These are phyloP conservation scores for Polydrusus cervinus DNA, from an alignment of 2,888 invertebrate genomes.

Conservation along the genomic window DNA sequence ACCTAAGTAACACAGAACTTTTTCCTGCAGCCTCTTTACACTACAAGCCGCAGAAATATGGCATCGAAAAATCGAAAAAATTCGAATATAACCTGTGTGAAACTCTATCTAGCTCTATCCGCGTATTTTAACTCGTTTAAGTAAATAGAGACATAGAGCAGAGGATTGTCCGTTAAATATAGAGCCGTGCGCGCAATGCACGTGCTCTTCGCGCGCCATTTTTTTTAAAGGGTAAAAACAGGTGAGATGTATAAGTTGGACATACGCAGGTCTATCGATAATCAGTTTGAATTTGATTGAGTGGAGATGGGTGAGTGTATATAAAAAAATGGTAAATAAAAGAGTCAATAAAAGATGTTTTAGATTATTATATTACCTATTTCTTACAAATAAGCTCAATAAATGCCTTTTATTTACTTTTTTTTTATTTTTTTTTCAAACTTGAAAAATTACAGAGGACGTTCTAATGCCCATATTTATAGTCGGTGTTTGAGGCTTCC, in stretches of 20 bases:
- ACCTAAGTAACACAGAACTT: constrained; percentile 46
- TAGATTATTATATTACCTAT: background rate
- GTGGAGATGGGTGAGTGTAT: background rate
- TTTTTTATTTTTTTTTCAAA: too few relatives aligned
- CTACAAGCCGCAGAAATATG: constrained; percentile 45
- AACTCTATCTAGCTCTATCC: constrained; percentile 58
- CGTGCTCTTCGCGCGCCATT: constrained; percentile 68
- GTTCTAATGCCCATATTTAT: too few relatives aligned
- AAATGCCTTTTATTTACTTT: too few relatives aligned
- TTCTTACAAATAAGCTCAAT: too few relatives aligned
- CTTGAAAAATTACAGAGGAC: too few relatives aligned
- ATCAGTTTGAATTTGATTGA: constrained; percentile 2
- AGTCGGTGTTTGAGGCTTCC: too few relatives aligned
- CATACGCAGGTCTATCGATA: constrained; percentile 59
- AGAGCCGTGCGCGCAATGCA: constrained; percentile 73
- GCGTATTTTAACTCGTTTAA: constrained; percentile 60
- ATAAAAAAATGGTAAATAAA: constrained; percentile 2
- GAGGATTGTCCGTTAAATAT: constrained; percentile 51
- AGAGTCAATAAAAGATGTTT: background rate
- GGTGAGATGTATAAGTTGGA: constrained; percentile 68
- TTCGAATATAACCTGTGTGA: constrained; percentile 68
- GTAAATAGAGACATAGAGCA: constrained; percentile 46
- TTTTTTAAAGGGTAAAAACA: constrained; percentile 66
- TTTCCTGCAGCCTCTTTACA: constrained; percentile 53
- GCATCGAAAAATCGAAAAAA: constrained; percentile 38